Base-by-base conservation (phyloP, 2,888 invertebrate genomes). In the Selenia dentaria region DNA sequence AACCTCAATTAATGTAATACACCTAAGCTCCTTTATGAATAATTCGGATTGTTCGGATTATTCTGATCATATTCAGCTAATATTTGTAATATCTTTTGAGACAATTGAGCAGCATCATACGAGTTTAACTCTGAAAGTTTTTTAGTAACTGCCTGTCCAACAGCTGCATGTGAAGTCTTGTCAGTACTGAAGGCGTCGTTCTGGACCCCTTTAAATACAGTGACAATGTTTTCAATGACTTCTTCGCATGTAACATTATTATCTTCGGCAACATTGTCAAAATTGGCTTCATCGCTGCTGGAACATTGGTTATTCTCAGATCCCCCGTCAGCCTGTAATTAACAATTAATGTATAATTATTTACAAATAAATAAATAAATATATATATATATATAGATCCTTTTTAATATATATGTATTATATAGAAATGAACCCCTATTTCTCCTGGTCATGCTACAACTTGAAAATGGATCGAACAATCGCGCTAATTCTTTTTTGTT, bases 21-120 rank as follows among this genome's bases (percentile, higher is more conserved):
- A n/a, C n/a, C n/a, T n/a, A n/a, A n/a, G n/a, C n/a, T n/a, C n/a
- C n/a, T n/a, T 4, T 16, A 16, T 16, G 16, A 47, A 41, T 42
- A 62, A 71, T 86, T 88, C 12, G 85, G 85, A 67, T 89, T 89
- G 16, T 64, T 53, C 26, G 83, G 80, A 68, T 75, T 88, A 54
- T 79, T 69, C 53, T 71, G 63, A 62, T 89, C 76, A 70, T 88
- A 87, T 1, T 76, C 40, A 5, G 78, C 54, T 34, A 90, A 69
- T 45, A 89, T 70, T 41, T 82, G 79, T 48, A 77, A 70, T 35
- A 90, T 87, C 70, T 81, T 81, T 24, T 64, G 62, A 1, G 82
- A 69, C 5, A 72, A 44, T 54, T 54, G 63, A 20, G 82, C 77
- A 18, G 88, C 88, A 46, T 85, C 75, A 59, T 67, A 81, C 1